These are phyloP conservation scores for Mallotus villosus DNA, from an alignment of 2,797 vertebrate genomes.

Conservation along the genomic window DNA sequence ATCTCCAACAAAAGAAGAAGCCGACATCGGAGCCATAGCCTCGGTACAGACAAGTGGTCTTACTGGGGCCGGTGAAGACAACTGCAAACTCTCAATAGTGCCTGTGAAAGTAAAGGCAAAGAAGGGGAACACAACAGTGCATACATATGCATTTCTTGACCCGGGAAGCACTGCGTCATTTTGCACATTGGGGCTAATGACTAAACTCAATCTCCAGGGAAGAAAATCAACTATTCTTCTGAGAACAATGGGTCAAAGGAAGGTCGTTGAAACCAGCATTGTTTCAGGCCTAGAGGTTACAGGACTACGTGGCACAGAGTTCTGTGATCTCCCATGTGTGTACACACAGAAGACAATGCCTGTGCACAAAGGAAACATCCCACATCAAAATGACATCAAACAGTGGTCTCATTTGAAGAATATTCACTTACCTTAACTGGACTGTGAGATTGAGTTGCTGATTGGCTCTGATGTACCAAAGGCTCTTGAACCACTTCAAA, in stretches of 20 bases:
- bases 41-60: no score
- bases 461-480: constrained; percentile 19
- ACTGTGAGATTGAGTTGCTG: constrained; percentile 19
- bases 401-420: constrained; percentile 15
- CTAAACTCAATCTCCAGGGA: constrained; percentile 7
- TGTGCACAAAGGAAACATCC: constrained; percentile 6
- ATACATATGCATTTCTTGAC: constrained; percentile 18
- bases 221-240: neutral
- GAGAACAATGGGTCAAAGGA: constrained; percentile 12
- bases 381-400: constrained; percentile 7
- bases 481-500: constrained; percentile 18
- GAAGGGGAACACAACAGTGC: no score
- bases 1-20: no score
- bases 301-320: neutral
- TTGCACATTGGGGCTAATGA: constrained; percentile 12
- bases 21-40: no score
- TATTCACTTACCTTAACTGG: constrained; percentile 13
- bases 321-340: constrained; percentile 5
- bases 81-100: constrained; percentile 4
- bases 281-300: constrained; percentile 20
- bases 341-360: constrained; percentile 19
- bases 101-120: neutral
- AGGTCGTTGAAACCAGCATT: constrained; percentile 7
- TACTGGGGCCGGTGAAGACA: constrained; percentile 9
- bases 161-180: constrained; percentile 13